Evolutionary conservation across 1,140 invertebrate genomes (phyloP), one percentile per base, ranked within the genome.

Genomic region (Neuroterus valhalla): DNA sequence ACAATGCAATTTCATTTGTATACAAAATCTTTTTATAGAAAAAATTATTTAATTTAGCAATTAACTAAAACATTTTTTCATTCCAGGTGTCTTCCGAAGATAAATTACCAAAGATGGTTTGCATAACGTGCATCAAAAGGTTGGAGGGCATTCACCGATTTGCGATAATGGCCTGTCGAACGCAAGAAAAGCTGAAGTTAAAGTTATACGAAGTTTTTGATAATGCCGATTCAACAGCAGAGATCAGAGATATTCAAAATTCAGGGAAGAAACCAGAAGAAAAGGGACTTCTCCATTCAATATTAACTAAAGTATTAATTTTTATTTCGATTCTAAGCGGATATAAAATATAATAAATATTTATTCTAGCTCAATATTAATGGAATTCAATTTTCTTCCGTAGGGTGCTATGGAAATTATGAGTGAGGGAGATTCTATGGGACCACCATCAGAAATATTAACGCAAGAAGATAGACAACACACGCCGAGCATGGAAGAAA

Each of bases 51-150:
- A n/a, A n/a, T n/a, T n/a, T n/a, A n/a, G n/a, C n/a, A n/a, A n/a
- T n/a, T n/a, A n/a, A n/a, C n/a, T n/a, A n/a, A 62, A 4, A 2
- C 19, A n/a, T 31, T 14, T 14, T 21, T 68, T 55, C 10, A 38
- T 55, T 74, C 67, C 70, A 92, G 91, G 88, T 92, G 12, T 89
- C 89, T 38, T 80, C 84, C 45, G 90, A 92, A 78, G 92, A 93
- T 83, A 89, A 87, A 79, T 84, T 92, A 66, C 90, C 92, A 67
- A 92, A 92, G 85, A 90, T 92, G 86, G 89, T 92, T 26, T 93
- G 92, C 78, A 82, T 81, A 38, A 86, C 87, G 6, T 93, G 92
- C 70, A 86, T 88, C 31, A 90, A 88, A 68, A 92, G 90, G 85
- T 78, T 93, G 50, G 91, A 92, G 44, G 89, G 87, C 17, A 89